Conservation (phyloP, 2,797 vertebrate species). For the Cygnus olor region DNA sequence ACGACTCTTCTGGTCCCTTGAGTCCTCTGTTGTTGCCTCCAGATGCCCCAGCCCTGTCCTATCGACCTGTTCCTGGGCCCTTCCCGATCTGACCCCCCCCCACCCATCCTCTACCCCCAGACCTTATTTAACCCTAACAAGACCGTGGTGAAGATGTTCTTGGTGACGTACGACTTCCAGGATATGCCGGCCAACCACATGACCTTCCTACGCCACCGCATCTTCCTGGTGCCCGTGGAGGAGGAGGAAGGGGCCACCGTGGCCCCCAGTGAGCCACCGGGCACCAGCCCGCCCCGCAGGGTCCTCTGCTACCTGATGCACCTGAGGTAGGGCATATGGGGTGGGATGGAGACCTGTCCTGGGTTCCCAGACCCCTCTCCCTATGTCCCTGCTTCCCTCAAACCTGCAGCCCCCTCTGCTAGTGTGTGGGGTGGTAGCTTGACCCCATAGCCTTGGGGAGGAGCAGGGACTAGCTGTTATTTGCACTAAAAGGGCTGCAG, state of each 20-base stretch:
- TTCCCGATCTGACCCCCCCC: not conserved
- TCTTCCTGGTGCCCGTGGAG: conserved; percentile 95
- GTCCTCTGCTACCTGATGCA: conserved; percentile 98
- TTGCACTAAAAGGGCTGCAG: not conserved
- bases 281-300: conserved; percentile 81
- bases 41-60: not conserved
- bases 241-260: conserved; percentile 78
- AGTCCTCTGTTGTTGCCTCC: not conserved
- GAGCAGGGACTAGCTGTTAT: not conserved
- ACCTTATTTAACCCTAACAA: conserved; percentile 99
- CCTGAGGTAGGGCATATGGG: conserved; percentile 84
- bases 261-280: not conserved
- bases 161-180: conserved; percentile 96
- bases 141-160: conserved; percentile 99
- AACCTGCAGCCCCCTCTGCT: too few species aligned
- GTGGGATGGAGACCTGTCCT: not conserved
- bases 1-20: not conserved
- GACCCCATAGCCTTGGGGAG: not conserved
- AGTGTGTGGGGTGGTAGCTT: too few species aligned
- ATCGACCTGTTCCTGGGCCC: not conserved
- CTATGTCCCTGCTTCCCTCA: not conserved
- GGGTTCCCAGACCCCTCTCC: not conserved
- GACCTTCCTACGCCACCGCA: conserved; percentile 97
- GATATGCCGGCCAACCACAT: conserved; percentile 98
- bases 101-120: conserved; percentile 70